These are phyloP conservation scores for Brachyptera risi DNA, from an alignment of 2,888 invertebrate genomes.

Conservation along the genomic window DNA sequence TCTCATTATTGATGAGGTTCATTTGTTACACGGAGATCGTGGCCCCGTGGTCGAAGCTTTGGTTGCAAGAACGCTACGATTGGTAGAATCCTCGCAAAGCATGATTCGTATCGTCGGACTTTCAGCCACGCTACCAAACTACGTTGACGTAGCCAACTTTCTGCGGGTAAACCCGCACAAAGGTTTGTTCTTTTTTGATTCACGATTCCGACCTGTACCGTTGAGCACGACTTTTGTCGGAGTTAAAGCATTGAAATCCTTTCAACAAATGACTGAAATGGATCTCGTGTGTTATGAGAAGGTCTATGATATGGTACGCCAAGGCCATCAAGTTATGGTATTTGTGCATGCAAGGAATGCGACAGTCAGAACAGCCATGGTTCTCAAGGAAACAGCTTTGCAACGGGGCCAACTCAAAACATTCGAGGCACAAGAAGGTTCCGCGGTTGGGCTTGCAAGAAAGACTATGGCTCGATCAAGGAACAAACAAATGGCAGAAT, in stretches of 20 bases:
- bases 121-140: conserved; percentile 97
- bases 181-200: conserved; percentile 92
- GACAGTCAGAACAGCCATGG: conserved; percentile 83
- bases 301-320: conserved; percentile 75
- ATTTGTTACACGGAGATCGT: conserved; percentile 92
- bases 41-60: conserved; percentile 97
- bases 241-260: conserved; percentile 61
- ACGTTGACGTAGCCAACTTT: conserved; percentile 92
- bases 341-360: conserved; percentile 98
- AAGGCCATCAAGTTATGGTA: conserved; percentile 95
- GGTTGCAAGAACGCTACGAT: conserved; percentile 90
- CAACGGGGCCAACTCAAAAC: conserved; percentile 65
- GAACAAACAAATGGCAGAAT: conserved; percentile 76
- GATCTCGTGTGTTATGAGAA: conserved; percentile 92
- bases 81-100: conserved; percentile 83
- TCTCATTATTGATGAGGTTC: conserved; percentile 95
- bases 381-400: conserved; percentile 75
- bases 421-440: conserved; percentile 63
- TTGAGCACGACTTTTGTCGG: conserved; percentile 88
- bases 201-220: conserved; percentile 92
- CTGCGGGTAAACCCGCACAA: conserved; percentile 85
- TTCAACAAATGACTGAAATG: conserved; percentile 71
- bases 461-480: conserved; percentile 67
- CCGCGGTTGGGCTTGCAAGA: conserved; percentile 61
- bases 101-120: conserved; percentile 97